Evolutionary conservation across 2,888 invertebrate species (phyloP).

Genomic region (Plagodis pulveraria): DNA sequence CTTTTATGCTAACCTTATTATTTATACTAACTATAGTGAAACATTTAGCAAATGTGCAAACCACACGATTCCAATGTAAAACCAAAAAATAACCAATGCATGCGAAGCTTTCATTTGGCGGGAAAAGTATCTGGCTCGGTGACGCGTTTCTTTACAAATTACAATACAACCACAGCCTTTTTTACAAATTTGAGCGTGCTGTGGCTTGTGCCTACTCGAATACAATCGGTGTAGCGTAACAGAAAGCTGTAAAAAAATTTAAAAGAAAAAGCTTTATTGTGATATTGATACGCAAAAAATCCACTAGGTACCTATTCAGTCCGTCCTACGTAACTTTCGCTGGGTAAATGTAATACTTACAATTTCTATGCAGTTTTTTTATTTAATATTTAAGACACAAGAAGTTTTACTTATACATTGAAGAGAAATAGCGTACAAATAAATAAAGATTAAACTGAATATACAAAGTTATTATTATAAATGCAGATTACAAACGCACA

Average conservation of each 20-base stretch:
- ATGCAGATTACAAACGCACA: too few relatives aligned
- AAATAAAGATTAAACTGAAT: too few relatives aligned
- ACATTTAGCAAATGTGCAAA: too few relatives aligned
- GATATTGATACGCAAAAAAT: constrained; percentile 37
- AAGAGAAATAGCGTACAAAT: too few relatives aligned
- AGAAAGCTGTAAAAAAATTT: constrained; percentile 34
- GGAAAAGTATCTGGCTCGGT: constrained; percentile 25
- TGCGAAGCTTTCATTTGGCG: constrained; percentile 17
- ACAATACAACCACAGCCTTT: constrained; percentile 24
- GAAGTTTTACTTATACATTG: too few relatives aligned
- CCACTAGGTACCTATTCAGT: constrained; percentile 29
- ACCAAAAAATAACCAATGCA: too few relatives aligned
- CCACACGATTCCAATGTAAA: too few relatives aligned
- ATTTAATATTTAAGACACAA: too few relatives aligned
- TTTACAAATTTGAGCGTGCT: constrained; percentile 17
- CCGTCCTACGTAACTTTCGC: constrained; percentile 42
- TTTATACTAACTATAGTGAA: too few relatives aligned
- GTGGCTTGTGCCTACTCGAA: constrained; percentile 24
- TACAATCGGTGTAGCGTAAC: constrained; percentile 46
- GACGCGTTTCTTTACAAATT: constrained; percentile 5
- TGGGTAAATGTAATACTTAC: background rate
- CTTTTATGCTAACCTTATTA: too few relatives aligned
- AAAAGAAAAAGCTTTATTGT: constrained; percentile 35
- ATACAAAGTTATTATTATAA: too few relatives aligned
- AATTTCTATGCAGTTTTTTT: too few relatives aligned